phyloP scores from a whole-genome alignment of 2,113 vertebrate species.

The Osmerus mordax region DNA sequence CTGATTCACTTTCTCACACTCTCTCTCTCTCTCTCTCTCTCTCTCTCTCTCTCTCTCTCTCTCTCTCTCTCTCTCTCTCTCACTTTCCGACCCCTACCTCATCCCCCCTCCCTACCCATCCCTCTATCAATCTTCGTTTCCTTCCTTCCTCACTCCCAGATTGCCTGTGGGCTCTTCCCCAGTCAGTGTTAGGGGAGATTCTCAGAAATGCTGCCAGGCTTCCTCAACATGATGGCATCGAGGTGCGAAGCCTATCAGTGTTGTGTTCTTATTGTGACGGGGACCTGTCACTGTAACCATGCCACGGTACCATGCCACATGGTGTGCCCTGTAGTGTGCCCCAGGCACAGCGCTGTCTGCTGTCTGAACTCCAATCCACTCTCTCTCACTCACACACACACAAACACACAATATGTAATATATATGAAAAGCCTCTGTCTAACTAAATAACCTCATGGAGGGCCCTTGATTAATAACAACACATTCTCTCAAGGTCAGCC shows the following conservation, averaged over 20 bases:
- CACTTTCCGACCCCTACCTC: conserved; percentile 39
- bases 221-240: too few species aligned
- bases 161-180: conserved; percentile 45
- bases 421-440: conserved; percentile 54
- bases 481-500: conserved; percentile 64
- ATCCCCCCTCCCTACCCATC: conserved; percentile 4
- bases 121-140: conserved; percentile 45
- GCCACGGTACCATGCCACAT: conserved; percentile 20
- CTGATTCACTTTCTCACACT: not conserved
- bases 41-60: not conserved
- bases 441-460: conserved; percentile 69
- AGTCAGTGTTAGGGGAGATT: conserved; percentile 20
- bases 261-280: not conserved
- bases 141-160: conserved; percentile 52
- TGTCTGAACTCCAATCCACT: conserved; percentile 1
- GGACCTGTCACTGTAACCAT: conserved; percentile 5
- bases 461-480: conserved; percentile 65
- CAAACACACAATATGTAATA: conserved; percentile 46
- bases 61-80: conserved; percentile 18
- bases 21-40: conserved; percentile 20
- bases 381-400: not conserved
- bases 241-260: not conserved
- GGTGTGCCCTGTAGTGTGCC: conserved; percentile 36
- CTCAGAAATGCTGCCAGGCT: too few species aligned
- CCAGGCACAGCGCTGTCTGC: conserved; percentile 25